phyloP scores from a whole-genome alignment of 2,113 vertebrate genomes.

The Gorsachius goisagi region DNA sequence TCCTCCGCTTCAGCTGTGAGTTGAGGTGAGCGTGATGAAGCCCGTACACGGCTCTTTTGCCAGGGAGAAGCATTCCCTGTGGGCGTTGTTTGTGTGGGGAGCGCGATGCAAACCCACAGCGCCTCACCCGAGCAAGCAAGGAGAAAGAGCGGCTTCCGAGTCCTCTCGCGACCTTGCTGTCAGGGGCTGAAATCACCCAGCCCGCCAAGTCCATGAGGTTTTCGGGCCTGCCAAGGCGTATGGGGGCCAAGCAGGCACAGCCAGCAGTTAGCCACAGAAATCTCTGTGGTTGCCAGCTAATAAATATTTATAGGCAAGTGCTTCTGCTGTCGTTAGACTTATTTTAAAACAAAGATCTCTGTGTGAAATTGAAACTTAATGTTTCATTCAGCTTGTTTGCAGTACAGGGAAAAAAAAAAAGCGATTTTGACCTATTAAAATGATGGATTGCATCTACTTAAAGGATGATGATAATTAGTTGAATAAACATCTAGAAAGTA shows the following conservation, averaged over 20 bases:
- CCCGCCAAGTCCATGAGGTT: background rate
- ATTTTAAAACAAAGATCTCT: background rate
- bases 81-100: background rate
- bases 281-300: background rate
- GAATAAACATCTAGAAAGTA: constrained; percentile 40
- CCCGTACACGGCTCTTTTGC: background rate
- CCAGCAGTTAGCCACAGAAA: background rate
- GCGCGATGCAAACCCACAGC: background rate
- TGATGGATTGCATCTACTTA: constrained; percentile 6
- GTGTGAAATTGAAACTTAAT: background rate
- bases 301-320: background rate
- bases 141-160: background rate
- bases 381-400: background rate
- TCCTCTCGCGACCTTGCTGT: background rate
- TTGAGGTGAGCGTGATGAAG: background rate
- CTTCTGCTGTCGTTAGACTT: background rate
- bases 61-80: background rate
- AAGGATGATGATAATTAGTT: constrained; percentile 35
- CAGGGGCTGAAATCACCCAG: background rate
- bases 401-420: background rate
- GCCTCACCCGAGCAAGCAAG: background rate
- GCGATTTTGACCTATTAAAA: background rate
- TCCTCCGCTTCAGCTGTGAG: background rate
- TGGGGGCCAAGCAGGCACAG: background rate
- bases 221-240: background rate